Conservation (phyloP, 2,888 invertebrate species). For the Mesopsocus fuscifrons region DNA sequence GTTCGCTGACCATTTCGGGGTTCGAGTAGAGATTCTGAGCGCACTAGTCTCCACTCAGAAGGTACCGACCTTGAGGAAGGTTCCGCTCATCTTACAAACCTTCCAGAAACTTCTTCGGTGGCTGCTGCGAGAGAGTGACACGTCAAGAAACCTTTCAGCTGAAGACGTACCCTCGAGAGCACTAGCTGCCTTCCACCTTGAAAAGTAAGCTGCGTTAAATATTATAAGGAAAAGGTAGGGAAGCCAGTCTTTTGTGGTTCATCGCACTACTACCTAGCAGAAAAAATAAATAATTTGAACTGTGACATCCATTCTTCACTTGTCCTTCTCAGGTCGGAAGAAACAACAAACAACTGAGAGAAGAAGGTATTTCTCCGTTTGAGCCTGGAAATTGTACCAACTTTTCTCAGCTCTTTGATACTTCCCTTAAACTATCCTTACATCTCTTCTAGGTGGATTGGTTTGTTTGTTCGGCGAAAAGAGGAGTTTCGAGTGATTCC, state of each 20-base stretch:
- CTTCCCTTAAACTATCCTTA: too few species aligned
- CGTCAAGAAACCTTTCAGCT: neutral
- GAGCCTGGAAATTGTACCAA: neutral
- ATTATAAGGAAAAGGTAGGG: too few species aligned
- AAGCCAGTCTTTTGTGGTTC: too few species aligned
- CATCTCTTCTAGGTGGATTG: too few species aligned
- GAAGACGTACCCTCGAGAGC: neutral
- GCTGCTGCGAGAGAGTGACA: neutral
- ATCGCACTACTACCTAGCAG: too few species aligned
- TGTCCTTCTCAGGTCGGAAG: too few species aligned
- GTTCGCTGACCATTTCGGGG: neutral
- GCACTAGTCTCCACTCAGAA: neutral
- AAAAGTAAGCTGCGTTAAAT: slow-evolving; percentile 7
- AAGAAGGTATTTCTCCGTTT: neutral
- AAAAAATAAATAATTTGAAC: too few species aligned
- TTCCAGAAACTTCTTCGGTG: neutral
- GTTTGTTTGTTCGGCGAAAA: too few species aligned
- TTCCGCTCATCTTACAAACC: neutral
- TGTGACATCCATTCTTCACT: too few species aligned
- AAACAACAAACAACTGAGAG: neutral
- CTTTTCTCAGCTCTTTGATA: neutral
- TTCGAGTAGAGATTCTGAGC: neutral
- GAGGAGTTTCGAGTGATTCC: neutral
- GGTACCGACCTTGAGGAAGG: neutral
- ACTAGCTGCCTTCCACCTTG: neutral